Conservation (phyloP, 2,113 vertebrate genomes). For the Columba janthina region DNA sequence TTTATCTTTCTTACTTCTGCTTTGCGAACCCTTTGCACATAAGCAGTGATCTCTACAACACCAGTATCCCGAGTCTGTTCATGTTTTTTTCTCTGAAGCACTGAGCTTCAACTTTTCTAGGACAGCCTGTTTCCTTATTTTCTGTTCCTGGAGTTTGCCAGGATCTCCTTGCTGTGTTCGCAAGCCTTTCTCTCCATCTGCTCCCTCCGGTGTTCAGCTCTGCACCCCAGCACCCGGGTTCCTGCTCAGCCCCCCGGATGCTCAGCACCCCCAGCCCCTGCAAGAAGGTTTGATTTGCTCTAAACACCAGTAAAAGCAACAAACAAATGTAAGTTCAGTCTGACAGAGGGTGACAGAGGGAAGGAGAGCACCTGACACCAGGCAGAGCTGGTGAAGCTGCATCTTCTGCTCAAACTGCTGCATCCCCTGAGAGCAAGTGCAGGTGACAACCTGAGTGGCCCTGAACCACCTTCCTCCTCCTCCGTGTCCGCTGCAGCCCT, state of each 20-base stretch:
- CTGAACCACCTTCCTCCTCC: not conserved
- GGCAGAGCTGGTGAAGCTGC: not conserved
- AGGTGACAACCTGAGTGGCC: too few relatives aligned
- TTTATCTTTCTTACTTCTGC: not conserved
- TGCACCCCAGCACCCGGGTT: rapidly evolving
- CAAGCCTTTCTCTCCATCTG: not conserved
- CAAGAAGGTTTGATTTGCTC: rapidly evolving
- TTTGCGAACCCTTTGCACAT: not conserved
- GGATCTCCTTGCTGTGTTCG: not conserved
- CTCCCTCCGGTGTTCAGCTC: too few relatives aligned
- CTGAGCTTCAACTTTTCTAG: not conserved
- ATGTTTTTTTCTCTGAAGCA: not conserved
- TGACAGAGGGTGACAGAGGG: not conserved
- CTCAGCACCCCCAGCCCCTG: not conserved
- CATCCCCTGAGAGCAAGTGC: not conserved
- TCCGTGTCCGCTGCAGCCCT: not conserved
- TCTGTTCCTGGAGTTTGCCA: not conserved
- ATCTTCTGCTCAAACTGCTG: not conserved
- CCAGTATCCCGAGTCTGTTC: not conserved
- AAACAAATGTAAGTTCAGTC: not conserved
- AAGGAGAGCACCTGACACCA: not conserved
- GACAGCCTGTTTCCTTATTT: not conserved
- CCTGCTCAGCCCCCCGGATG: not conserved
- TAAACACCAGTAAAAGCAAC: not conserved
- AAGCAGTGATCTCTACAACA: not conserved